Base-by-base conservation (phyloP, 1,140 invertebrate genomes). In the Microplitis mediator region DNA sequence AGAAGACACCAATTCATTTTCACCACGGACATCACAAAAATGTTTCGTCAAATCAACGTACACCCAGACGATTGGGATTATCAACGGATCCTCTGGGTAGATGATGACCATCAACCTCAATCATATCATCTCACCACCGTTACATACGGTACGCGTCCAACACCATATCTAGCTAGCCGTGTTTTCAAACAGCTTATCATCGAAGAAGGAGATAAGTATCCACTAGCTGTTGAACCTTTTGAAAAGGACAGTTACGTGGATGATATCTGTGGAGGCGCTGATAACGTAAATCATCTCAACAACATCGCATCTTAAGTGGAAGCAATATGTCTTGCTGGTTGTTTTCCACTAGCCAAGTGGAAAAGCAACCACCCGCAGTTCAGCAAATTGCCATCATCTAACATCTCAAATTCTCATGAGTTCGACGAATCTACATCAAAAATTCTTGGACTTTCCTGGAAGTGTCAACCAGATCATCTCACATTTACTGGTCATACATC, bases 71-170 rank as follows among this genome's bases (percentile, higher is more conserved):
- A 76, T 64, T 52, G 50, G 4, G 64, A 76, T 16, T 73, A 72
- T 62, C 81, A 85, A 74, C 70, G 80, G 61, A 83, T 86, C 4
- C 34, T 82, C 6, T 85, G 83, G 81, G 58, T 82, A 11, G 16
- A 77, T n/a, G 32, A 75, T 31, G 23, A 64, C 31, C 9, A 4
- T 23, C n/a, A 35, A 9, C 13, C 32, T 6, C 9, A 11, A 13
- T 9, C 50, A 1, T 67, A 54, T n/a, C 65, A 67, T 6, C 65
- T 67, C 23, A 67, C 65, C 16, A 56, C 65, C 3, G 50, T 54
- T 3, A 54, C 65, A 34, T 54, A 54, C 8, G 60, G 52, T 0
- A 69, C 51, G 4, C 34, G 50, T 9, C 16, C 51, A 39, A 39
- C 61, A 31, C 60, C 69, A 64, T 64, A 54, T 52, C 36, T 65